Evolutionary conservation across 1,140 invertebrate genomes (phyloP).

Genomic region (Phthorimaea operculella): DNA sequence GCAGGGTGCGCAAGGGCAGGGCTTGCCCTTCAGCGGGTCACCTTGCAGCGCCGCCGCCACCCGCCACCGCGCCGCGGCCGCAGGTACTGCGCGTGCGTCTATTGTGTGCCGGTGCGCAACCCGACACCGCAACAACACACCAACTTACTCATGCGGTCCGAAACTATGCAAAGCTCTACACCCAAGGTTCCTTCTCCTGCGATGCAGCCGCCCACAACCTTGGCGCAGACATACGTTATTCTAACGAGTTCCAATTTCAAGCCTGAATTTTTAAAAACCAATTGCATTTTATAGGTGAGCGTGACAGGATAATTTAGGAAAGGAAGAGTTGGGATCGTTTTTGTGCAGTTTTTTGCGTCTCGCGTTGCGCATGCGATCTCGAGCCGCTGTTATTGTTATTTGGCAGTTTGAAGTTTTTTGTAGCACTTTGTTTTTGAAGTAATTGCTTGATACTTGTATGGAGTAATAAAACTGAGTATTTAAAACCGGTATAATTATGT

Average conservation of each 20-base stretch:
- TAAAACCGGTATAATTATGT: constrained; percentile 43
- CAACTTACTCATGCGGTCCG: constrained; percentile 9
- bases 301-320: constrained; percentile 66
- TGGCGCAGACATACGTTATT: constrained; percentile 28
- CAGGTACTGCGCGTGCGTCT: constrained; percentile 58
- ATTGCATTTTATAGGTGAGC: constrained; percentile 65
- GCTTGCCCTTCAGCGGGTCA: constrained; percentile 57
- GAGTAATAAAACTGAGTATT: constrained; percentile 45
- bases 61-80: constrained; percentile 6
- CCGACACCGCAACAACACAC: constrained; percentile 42
- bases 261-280: constrained; percentile 50
- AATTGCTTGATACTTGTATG: constrained; percentile 39
- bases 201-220: background rate
- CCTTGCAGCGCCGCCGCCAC: constrained; percentile 32
- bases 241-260: constrained; percentile 56
- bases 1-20: constrained; percentile 38
- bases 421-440: constrained; percentile 33
- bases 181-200: background rate
- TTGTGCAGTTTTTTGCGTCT: constrained; percentile 34
- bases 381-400: constrained; percentile 40
- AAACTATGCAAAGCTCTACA: background rate
- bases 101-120: constrained; percentile 54
- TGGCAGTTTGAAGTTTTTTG: constrained; percentile 20
- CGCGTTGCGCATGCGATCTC: constrained; percentile 40
- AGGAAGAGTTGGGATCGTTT: constrained; percentile 40